Conservation (phyloP, 2,797 vertebrate genomes). For the Prionace glauca region DNA sequence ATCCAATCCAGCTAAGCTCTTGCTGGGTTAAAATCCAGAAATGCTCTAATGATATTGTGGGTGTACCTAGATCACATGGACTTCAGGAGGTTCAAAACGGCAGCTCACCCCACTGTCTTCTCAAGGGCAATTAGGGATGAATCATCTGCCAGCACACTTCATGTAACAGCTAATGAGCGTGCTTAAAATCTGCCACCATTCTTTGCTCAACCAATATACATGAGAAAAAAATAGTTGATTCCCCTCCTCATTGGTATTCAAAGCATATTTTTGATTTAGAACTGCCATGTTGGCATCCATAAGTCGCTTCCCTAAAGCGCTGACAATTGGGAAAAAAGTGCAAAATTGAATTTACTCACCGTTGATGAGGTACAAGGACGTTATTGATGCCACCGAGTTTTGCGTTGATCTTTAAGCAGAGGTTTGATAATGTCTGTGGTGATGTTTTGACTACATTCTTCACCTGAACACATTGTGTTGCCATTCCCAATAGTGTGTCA, state of each 20-base stretch:
- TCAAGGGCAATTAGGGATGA: not conserved
- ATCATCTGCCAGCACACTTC: not conserved
- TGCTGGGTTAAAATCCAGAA: not conserved
- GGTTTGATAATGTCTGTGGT: constrained; percentile 93
- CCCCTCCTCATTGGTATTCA: not conserved
- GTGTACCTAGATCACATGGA: not conserved
- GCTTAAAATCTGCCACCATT: not conserved
- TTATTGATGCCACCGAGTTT: constrained; percentile 98
- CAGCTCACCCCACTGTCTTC: not conserved
- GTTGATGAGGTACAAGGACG: constrained; percentile 94
- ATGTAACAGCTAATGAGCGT: not conserved
- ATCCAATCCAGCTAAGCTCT: not conserved
- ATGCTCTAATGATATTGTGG: not conserved
- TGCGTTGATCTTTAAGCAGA: constrained; percentile 98
- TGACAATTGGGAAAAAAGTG: not conserved
- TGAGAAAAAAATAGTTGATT: not conserved
- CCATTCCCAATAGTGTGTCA: constrained; percentile 95
- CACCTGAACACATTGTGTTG: constrained; percentile 96
- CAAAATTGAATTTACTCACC: constrained; percentile 57
- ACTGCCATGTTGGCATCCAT: not conserved
- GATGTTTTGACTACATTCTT: constrained; percentile 99
- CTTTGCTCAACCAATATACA: not conserved
- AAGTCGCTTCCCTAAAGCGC: not conserved
- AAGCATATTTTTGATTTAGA: not conserved
- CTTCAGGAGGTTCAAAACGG: not conserved